A percentile compares a stretch with the other conserved stretches of the same genome.
These are phyloP conservation scores for Rhynchophorus ferrugineus DNA, from an alignment of 1,140 invertebrate genomes.

Conservation along the genomic window DNA sequence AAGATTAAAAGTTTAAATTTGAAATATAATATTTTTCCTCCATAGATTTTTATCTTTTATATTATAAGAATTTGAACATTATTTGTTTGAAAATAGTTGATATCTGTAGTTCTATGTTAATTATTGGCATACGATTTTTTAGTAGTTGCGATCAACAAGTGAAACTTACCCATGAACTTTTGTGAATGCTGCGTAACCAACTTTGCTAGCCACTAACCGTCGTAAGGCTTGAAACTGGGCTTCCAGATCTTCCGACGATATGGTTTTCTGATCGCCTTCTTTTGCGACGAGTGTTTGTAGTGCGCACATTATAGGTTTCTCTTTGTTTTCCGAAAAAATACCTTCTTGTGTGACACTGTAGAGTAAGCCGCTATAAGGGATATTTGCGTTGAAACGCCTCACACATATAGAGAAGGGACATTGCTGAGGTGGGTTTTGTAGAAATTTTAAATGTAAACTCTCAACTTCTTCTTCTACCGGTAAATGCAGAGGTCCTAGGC, in stretches of 20 bases:
- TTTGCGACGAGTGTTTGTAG: slow-evolving; percentile 67
- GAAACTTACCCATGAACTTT: slow-evolving; percentile 74
- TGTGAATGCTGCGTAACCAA: slow-evolving; percentile 95
- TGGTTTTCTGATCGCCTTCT: slow-evolving; percentile 55
- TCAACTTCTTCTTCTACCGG: slow-evolving; percentile 95
- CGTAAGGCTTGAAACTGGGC: slow-evolving; percentile 91
- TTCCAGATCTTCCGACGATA: slow-evolving; percentile 67
- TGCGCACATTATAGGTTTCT: slow-evolving; percentile 84
- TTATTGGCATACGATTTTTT: too few relatives aligned
- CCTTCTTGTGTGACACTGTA: slow-evolving; percentile 95
- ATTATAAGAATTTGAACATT: too few relatives aligned
- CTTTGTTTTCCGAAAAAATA: slow-evolving; percentile 97
- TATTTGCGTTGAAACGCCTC: slow-evolving; percentile 92
- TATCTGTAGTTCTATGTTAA: too few relatives aligned
- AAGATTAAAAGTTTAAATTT: too few relatives aligned
- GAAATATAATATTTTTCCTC: too few relatives aligned
- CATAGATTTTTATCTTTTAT: too few relatives aligned
- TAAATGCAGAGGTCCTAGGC: slow-evolving; percentile 80
- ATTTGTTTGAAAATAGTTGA: too few relatives aligned
- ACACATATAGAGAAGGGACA: slow-evolving; percentile 60
- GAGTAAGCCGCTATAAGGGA: slow-evolving; percentile 94
- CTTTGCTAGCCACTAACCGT: slow-evolving; percentile 91
- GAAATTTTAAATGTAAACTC: slow-evolving; percentile 74
- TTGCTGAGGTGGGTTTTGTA: slow-evolving; percentile 57
- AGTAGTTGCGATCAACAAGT: too few relatives aligned